These are phyloP conservation scores for Tineola bisselliella DNA, from an alignment of 2,888 invertebrate genomes.

Conservation along the genomic window DNA sequence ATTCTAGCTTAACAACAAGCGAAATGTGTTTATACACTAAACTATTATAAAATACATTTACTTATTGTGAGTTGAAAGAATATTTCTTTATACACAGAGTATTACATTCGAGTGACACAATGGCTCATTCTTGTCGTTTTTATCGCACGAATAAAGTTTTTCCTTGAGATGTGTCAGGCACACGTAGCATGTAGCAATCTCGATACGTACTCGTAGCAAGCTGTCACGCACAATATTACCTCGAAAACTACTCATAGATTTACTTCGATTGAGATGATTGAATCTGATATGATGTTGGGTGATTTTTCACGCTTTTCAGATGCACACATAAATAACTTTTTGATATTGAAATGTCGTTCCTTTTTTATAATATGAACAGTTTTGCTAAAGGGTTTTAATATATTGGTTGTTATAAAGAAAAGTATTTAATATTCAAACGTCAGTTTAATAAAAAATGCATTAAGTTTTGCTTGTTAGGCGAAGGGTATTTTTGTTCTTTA, in stretches of 20 bases:
- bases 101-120: not conserved
- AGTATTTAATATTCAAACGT: not conserved
- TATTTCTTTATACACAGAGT: not conserved
- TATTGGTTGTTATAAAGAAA: no score
- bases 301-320: constrained; percentile 35
- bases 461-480: not conserved
- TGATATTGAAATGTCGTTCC: not conserved
- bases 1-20: no score
- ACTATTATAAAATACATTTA: no score
- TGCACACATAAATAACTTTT: not conserved
- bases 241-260: constrained; percentile 24
- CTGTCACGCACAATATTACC: constrained; percentile 36
- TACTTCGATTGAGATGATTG: constrained; percentile 33
- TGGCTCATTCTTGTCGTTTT: constrained; percentile 7
- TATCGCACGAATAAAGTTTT: constrained; percentile 10
- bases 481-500: not conserved
- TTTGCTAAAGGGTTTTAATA: not conserved
- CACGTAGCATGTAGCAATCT: constrained; percentile 9
- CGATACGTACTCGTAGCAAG: not conserved
- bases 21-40: no score
- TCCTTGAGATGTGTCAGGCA: not conserved
- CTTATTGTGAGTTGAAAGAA: no score
- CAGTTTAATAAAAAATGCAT: not conserved
- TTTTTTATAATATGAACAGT: not conserved
- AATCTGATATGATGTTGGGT: constrained; percentile 32